Percentiles rank a stretch among this genome's conserved stretches.
Evolutionary conservation across 2,113 vertebrate genomes (phyloP).

Genomic region (Anhinga rufa): DNA sequence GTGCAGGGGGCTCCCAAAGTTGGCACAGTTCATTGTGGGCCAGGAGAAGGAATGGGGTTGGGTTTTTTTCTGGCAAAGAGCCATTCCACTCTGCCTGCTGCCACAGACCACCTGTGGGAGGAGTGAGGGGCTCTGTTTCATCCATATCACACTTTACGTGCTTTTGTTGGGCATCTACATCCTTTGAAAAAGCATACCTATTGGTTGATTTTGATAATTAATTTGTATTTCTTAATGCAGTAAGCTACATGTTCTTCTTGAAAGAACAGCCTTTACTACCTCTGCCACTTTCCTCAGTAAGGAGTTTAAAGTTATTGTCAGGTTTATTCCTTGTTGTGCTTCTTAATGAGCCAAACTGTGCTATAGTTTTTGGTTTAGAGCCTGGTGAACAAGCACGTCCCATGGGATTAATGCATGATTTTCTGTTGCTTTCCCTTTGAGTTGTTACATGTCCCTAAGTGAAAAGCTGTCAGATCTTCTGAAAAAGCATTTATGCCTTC

Average conservation of each 20-base stretch:
- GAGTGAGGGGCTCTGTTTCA: not conserved
- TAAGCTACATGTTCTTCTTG: not conserved
- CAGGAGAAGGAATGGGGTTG: not conserved
- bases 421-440: not conserved
- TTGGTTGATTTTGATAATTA: not conserved
- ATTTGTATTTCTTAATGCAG: not conserved
- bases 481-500: not conserved
- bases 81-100: not conserved
- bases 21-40: not conserved
- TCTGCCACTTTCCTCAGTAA: not conserved
- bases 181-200: not conserved
- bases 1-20: not conserved
- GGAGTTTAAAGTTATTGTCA: not conserved
- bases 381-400: not conserved
- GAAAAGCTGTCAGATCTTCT: not conserved
- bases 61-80: not conserved
- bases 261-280: not conserved
- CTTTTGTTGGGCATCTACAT: not conserved
- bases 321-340: not conserved
- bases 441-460: not conserved
- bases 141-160: not conserved
- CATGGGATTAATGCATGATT: not conserved
- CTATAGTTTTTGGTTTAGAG: not conserved
- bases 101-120: not conserved
- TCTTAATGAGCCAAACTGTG: not conserved